phyloP scores from a whole-genome alignment of 2,888 invertebrate species.

The Nomada ferruginata region DNA sequence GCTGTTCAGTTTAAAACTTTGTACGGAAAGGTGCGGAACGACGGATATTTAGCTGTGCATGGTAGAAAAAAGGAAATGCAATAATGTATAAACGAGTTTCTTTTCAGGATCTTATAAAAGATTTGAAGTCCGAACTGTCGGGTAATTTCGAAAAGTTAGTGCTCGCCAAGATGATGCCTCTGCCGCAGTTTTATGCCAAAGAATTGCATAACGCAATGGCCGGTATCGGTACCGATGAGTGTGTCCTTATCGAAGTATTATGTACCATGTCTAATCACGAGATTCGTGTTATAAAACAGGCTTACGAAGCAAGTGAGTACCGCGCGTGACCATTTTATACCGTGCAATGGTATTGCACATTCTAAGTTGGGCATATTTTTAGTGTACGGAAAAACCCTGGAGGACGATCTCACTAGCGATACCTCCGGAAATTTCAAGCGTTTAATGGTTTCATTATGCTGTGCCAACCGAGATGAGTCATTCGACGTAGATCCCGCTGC shows the following conservation, averaged over 20 bases:
- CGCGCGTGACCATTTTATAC: background rate
- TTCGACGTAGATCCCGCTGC: conserved; percentile 89
- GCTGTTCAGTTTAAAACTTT: conserved; percentile 86
- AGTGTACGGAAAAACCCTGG: conserved; percentile 93
- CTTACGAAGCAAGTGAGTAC: conserved; percentile 84
- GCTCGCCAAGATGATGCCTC: conserved; percentile 86
- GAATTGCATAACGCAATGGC: conserved; percentile 86
- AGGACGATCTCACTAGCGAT: conserved; percentile 93
- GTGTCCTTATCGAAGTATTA: conserved; percentile 86
- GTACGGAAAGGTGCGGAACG: conserved; percentile 86
- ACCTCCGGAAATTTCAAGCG: conserved; percentile 97
- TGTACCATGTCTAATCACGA: conserved; percentile 86
- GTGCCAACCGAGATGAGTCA: conserved; percentile 93
- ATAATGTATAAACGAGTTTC: background rate
- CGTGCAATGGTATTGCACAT: background rate
- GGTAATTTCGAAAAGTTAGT: conserved; percentile 87
- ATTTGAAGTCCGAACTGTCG: conserved; percentile 86
- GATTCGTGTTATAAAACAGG: conserved; percentile 84
- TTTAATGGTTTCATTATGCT: conserved; percentile 93
- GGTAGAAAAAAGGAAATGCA: background rate
- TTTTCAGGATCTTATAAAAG: conserved; percentile 84
- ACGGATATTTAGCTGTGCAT: background rate
- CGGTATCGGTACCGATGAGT: conserved; percentile 86
- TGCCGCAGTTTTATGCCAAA: conserved; percentile 86
- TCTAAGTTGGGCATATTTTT: conserved; percentile 42